Evolutionary conservation across 1,140 invertebrate species (phyloP).

Genomic region (Gonioctena quinquepunctata): DNA sequence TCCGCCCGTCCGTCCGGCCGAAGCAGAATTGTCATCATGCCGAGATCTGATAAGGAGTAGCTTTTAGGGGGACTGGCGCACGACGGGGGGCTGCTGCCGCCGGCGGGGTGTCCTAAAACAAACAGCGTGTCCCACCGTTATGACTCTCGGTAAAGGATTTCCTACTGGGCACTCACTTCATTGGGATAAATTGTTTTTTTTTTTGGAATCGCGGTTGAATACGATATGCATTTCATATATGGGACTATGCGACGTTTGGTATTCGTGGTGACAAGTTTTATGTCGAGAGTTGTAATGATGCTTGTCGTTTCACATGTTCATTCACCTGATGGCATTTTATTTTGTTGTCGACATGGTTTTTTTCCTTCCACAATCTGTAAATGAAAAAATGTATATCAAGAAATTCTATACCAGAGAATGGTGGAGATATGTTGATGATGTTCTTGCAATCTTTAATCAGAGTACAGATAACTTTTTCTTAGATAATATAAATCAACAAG

Average conservation of each 20-base stretch:
- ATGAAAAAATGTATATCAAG: too few species aligned
- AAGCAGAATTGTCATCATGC: slow-evolving; percentile 55
- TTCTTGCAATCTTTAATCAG: too few species aligned
- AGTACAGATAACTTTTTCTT: too few species aligned
- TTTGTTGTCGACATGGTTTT: too few species aligned
- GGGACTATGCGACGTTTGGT: too few species aligned
- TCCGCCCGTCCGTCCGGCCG: slow-evolving; percentile 26
- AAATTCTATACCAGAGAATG: too few species aligned
- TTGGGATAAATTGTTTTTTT: slow-evolving; percentile 13
- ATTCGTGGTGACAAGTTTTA: background rate
- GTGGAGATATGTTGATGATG: too few species aligned
- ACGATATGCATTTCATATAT: background rate
- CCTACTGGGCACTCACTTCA: slow-evolving; percentile 45
- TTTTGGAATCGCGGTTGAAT: slow-evolving; percentile 14
- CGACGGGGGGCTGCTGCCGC: slow-evolving; percentile 33
- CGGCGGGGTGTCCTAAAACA: slow-evolving; percentile 51
- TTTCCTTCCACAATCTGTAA: too few species aligned
- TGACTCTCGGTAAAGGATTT: slow-evolving; percentile 42
- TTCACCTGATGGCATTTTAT: too few species aligned
- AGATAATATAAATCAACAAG: too few species aligned
- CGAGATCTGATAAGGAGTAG: slow-evolving; percentile 54
- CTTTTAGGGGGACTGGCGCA: slow-evolving; percentile 44
- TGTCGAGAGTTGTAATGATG: background rate
- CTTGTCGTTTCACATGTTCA: too few species aligned
- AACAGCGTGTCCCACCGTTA: slow-evolving; percentile 47